These are phyloP conservation scores for Sminthurides bifidus DNA, from an alignment of 1,140 invertebrate species.

Conservation along the genomic window DNA sequence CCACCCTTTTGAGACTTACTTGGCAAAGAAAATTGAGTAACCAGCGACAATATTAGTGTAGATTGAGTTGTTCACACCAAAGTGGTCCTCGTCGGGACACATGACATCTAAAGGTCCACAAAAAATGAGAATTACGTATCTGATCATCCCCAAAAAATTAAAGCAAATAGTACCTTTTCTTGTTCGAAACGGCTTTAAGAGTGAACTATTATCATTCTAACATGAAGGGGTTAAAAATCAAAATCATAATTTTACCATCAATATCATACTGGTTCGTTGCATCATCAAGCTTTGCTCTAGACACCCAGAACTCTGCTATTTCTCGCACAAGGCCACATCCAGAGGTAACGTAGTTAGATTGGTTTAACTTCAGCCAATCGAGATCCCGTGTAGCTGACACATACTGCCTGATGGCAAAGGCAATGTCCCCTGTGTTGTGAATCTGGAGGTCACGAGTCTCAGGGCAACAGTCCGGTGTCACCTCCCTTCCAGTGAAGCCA, in stretches of 20 bases:
- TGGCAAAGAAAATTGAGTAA: slow-evolving; percentile 34
- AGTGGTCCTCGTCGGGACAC: slow-evolving; percentile 41
- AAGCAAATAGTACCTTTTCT: too few species aligned
- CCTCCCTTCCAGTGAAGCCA: slow-evolving; percentile 35
- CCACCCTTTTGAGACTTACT: slow-evolving; percentile 18
- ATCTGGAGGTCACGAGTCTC: slow-evolving; percentile 28
- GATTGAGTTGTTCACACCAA: slow-evolving; percentile 25
- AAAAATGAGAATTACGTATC: neutral
- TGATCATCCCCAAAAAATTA: too few species aligned
- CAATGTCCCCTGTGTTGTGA: slow-evolving; percentile 41
- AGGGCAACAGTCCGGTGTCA: slow-evolving; percentile 33
- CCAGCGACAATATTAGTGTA: slow-evolving; percentile 39
- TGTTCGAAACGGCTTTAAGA: too few species aligned
- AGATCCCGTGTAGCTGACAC: slow-evolving; percentile 32
- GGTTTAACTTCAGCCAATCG: slow-evolving; percentile 23
- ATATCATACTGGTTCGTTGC: slow-evolving; percentile 28
- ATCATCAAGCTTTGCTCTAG: slow-evolving; percentile 20
- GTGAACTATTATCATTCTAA: too few species aligned
- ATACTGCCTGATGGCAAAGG: slow-evolving; percentile 39
- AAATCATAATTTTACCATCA: too few species aligned
- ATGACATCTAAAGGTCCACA: slow-evolving; percentile 36
- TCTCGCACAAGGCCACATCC: slow-evolving; percentile 32
- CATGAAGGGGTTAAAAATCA: too few species aligned
- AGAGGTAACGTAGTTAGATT: slow-evolving; percentile 17
- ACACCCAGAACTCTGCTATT: slow-evolving; percentile 39